phyloP scores from a whole-genome alignment of 2,888 invertebrate genomes.

The Drosophila barbarae region DNA sequence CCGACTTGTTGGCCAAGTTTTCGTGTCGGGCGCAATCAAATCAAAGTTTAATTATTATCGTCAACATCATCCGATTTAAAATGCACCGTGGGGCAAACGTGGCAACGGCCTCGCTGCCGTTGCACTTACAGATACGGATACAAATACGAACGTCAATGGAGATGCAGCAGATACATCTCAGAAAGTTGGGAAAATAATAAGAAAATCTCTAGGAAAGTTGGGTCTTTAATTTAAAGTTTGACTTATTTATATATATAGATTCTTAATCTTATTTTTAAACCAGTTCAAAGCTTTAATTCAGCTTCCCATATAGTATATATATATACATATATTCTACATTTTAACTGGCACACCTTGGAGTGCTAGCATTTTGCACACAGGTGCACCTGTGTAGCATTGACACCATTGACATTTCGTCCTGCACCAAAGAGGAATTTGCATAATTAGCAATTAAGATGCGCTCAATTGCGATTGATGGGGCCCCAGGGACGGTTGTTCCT shows the following conservation, averaged over 20 bases:
- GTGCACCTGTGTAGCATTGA: constrained; percentile 11
- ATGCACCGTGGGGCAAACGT: constrained; percentile 19
- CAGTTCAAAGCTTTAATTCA: too few species aligned
- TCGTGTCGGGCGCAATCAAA: constrained; percentile 53
- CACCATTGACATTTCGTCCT: constrained; percentile 22
- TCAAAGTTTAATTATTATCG: constrained; percentile 63
- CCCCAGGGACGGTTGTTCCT: constrained; percentile 4
- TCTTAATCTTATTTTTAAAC: background rate
- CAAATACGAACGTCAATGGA: background rate
- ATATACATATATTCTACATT: background rate
- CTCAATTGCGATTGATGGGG: constrained; percentile 30
- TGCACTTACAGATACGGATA: constrained; percentile 3
- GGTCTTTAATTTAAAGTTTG: background rate
- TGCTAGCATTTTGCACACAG: constrained; percentile 1
- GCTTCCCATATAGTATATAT: too few species aligned
- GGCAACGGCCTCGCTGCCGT: constrained; percentile 10
- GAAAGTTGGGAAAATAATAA: background rate
- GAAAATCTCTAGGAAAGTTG: background rate
- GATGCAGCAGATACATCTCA: constrained; percentile 1
- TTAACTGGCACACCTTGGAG: background rate
- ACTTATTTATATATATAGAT: background rate
- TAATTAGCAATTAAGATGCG: constrained; percentile 43
- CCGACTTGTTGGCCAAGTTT: constrained; percentile 34
- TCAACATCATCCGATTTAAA: constrained; percentile 40
- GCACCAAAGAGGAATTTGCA: constrained; percentile 33